These are phyloP conservation scores for Actinostola sp. DNA, from an alignment of 92 coral and sea anemone species.

Conservation along the genomic window DNA sequence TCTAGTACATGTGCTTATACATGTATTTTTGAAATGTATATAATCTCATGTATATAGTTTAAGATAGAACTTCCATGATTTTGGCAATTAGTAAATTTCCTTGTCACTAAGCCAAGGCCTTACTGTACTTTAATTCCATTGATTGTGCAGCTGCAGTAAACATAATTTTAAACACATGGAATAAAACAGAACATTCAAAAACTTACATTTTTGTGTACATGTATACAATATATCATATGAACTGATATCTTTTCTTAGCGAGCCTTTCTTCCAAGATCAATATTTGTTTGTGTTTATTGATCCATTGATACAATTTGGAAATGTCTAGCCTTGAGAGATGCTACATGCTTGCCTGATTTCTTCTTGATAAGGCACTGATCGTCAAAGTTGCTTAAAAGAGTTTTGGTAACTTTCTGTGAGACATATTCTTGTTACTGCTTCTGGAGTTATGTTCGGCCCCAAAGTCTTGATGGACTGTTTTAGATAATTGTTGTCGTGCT, in stretches of 20 bases:
- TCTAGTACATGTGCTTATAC: too few species aligned
- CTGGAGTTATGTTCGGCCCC: slow-evolving; percentile 49
- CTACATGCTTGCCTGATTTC: slow-evolving; percentile 51
- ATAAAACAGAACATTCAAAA: neutral
- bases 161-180: too few species aligned
- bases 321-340: slow-evolving; percentile 42
- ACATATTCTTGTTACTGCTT: slow-evolving; percentile 41
- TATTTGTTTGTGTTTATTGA: slow-evolving; percentile 54
- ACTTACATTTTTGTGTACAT: neutral
- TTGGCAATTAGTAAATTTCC: too few species aligned
- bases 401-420: slow-evolving; percentile 40
- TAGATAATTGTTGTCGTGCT: slow-evolving; percentile 44
- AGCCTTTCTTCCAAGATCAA: slow-evolving; percentile 43
- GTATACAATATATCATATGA: neutral
- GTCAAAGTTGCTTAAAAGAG: slow-evolving; percentile 40
- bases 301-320: slow-evolving; percentile 55
- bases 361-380: slow-evolving; percentile 22
- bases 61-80: too few species aligned
- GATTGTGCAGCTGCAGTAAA: too few species aligned
- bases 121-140: too few species aligned
- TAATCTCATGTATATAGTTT: too few species aligned
- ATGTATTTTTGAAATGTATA: too few species aligned
- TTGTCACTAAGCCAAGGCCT: too few species aligned
- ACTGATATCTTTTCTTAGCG: slow-evolving; percentile 18
- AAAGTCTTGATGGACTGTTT: slow-evolving; percentile 44